A percentile compares a stretch with the other conserved stretches of the same genome.
These are phyloP conservation scores for Cloeon dipterum DNA, from an alignment of 2,888 invertebrate species.

Conservation along the genomic window DNA sequence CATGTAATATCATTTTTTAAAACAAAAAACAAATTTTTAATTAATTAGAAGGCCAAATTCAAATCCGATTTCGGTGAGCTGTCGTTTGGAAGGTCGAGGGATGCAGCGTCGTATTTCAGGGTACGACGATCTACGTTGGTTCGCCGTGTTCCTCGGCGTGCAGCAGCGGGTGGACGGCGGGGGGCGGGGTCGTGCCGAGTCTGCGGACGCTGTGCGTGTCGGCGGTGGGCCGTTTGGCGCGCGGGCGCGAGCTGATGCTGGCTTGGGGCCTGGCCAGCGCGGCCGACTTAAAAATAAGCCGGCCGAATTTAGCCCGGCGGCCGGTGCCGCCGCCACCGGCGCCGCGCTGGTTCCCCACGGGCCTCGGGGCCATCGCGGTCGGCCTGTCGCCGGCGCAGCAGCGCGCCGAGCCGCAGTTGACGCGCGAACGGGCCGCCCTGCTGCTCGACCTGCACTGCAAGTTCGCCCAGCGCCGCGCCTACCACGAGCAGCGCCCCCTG, in stretches of 20 bases:
- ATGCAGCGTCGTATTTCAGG: too few species aligned
- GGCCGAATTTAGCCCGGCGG: not conserved
- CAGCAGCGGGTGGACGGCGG: too few species aligned
- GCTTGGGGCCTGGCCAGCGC: not conserved
- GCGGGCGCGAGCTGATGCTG: not conserved
- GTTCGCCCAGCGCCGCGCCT: slow-evolving; percentile 36
- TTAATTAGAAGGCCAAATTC: too few species aligned
- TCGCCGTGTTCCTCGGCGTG: too few species aligned
- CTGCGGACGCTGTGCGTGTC: not conserved
- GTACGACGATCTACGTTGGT: too few species aligned
- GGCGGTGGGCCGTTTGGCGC: not conserved
- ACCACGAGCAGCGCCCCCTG: slow-evolving; percentile 21
- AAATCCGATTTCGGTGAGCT: too few species aligned
- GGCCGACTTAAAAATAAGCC: not conserved
- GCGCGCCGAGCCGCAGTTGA: slow-evolving; percentile 30
- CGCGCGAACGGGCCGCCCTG: slow-evolving; percentile 26
- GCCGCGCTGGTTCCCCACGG: not conserved
- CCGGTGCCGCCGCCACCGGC: not conserved
- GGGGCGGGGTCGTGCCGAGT: too few species aligned
- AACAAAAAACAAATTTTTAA: too few species aligned
- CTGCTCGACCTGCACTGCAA: slow-evolving; percentile 45
- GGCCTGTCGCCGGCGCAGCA: slow-evolving; percentile 49
- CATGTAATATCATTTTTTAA: too few species aligned
- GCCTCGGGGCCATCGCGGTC: slow-evolving; percentile 1
- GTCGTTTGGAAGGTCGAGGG: too few species aligned